phyloP scores from a whole-genome alignment of 2,888 invertebrate genomes.

The Drosophila multiciliata region DNA sequence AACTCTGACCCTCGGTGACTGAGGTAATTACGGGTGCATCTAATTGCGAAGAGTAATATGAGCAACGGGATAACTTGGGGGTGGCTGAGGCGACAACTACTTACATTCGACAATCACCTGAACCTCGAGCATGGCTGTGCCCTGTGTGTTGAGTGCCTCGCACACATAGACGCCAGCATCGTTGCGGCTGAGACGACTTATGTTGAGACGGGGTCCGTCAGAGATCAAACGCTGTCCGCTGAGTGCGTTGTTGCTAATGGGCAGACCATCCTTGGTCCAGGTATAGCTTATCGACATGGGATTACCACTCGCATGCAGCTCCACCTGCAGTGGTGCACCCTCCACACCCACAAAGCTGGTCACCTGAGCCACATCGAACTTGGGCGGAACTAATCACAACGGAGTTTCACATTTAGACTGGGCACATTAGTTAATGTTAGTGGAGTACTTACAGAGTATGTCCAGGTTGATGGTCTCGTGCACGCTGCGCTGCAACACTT shows the following conservation, averaged over 20 bases:
- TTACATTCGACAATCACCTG: conserved; percentile 82
- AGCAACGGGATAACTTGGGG: neutral
- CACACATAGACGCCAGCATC: conserved; percentile 83
- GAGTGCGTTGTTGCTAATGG: conserved; percentile 77
- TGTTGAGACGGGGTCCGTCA: conserved; percentile 81
- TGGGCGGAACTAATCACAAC: conserved; percentile 75
- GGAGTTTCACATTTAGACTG: conserved; percentile 1
- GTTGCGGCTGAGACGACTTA: conserved; percentile 79
- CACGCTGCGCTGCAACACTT: conserved; percentile 82
- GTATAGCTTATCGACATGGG: conserved; percentile 83
- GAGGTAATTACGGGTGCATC: conserved; percentile 81
- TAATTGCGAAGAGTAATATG: conserved; percentile 34
- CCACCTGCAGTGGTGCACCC: conserved; percentile 81
- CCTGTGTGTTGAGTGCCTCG: conserved; percentile 82
- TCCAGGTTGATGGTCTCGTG: conserved; percentile 83
- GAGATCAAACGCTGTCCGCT: conserved; percentile 80
- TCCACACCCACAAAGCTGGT: conserved; percentile 81
- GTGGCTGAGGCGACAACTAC: conserved; percentile 36
- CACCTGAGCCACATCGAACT: conserved; percentile 77
- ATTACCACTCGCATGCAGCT: conserved; percentile 82
- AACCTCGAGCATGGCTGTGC: conserved; percentile 81
- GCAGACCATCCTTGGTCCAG: conserved; percentile 83
- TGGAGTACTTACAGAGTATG: conserved; percentile 79
- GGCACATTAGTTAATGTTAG: too few relatives aligned
- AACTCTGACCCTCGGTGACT: conserved; percentile 80